Base-by-base conservation (phyloP, 2,888 invertebrate species). In the Coelinius sp. region DNA sequence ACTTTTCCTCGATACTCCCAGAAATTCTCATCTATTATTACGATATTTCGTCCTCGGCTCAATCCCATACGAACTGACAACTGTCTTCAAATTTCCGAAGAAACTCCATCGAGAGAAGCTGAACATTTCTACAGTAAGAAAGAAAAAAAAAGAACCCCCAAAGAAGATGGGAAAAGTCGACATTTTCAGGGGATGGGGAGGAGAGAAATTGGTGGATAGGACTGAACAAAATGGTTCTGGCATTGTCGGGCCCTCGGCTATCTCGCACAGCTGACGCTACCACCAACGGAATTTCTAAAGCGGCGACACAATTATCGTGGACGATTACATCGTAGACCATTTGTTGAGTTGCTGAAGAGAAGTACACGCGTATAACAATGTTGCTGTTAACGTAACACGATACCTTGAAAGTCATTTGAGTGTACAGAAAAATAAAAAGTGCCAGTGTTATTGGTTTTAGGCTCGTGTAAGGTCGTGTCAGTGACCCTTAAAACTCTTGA, bases 231-330 rank as follows among this genome's bases (percentile, higher is more conserved):
- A 68, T 62, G 46, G 68, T 44, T 41, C 53, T 56, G 59, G 41
- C 41, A 62, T 68, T 68, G 68, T 68, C 46, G 68, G 59, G 41
- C 24, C 22, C 46, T 31, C 49, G 31, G 46, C 68, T 44, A 68
- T 68, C 62, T 46, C 62, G 68, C 62, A 68, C 68, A 68, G 68
- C 68, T 68, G 68, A 68, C 68, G 68, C 62, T 68, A 62, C 62
- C 68, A 68, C 35, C 62, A 68, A 31, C 62, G 62, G 62, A 68
- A 68, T 68, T 49, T 68, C 62, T 49, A 68, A 59, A 49, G 68
- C 68, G 44, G 46, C 68, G 68, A 68, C 68, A 68, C 62, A 68
- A 68, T 68, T 68, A 68, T 68, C 68, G 62, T 68, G 31, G 59
- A 68, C 62, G 68, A 68, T 68, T 68, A 68, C 59, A 68, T 68